Evolutionary conservation across 1,140 invertebrate genomes (phyloP), one percentile per base, ranked within the genome.

Genomic region (Bombus haemorrhoidalis): DNA sequence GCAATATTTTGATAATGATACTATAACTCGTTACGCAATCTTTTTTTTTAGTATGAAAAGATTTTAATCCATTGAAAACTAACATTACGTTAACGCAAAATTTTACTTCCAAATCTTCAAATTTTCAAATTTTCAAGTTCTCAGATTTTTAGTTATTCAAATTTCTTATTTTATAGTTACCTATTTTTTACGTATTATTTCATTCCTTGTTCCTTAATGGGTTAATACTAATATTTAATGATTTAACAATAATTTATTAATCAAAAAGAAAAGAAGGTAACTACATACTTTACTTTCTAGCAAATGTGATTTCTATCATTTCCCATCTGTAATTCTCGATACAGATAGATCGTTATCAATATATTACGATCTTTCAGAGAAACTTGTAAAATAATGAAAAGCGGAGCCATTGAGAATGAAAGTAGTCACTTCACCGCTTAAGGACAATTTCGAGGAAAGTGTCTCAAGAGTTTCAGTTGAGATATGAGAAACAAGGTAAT

Each of bases 401-500:
- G 41, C 3, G 3, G 5, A 9, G 3, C 18, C 12, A 34, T 32
- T n/a, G 47, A n/a, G 22, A 43, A 39, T 13, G 64, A 57, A 37
- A 69, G 28, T 32, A 25, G 9, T 77, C 81, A 25, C 15, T 72
- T 57, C n/a, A 62, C 66, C 32, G 47, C 25, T 64, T 57, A 37
- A 47, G 34, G 62, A 22, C 39, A 80, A 43, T 73, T 80, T 53
- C 53, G 47, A 43, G 18, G 72, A 32, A 39, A n/a, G 22, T 25
- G 9, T 47, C 12, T 80, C 32, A 32, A 80, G 77, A 72, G 69
- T 39, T 39, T 41, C 10, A 22, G 12, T 37, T 10, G 1, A 39
- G 15, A 43, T 22, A 13, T 18, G 37, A 34, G 12, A 6, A n/a
- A 34, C 68, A 85, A 85, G 83, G 69, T 81, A 69, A 81, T 66